Evolutionary conservation across 2,888 invertebrate species (phyloP).

Genomic region (Parasteatoda lunata): DNA sequence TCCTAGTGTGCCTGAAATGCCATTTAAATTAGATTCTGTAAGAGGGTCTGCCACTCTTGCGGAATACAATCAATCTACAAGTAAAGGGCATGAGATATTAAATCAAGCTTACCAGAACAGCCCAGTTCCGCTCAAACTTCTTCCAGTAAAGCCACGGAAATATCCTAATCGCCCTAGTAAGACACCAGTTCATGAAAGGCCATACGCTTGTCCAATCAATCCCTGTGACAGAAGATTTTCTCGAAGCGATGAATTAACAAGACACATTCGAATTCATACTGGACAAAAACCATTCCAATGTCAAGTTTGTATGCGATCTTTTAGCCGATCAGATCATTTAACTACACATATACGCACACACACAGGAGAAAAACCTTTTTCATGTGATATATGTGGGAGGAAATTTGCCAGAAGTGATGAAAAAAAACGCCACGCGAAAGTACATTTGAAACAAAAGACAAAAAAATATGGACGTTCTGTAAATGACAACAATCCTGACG

Average conservation of each 20-base stretch:
- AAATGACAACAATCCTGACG: not conserved
- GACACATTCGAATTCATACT: conserved; percentile 99
- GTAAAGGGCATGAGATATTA: conserved; percentile 88
- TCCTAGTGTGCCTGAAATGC: no score
- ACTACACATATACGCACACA: conserved; percentile 97
- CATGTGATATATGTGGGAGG: conserved; percentile 97
- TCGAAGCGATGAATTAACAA: conserved; percentile 96
- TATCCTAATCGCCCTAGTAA: conserved; percentile 98
- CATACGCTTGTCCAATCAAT: conserved; percentile 98
- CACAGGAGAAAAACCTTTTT: conserved; percentile 97
- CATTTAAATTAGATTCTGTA: no score
- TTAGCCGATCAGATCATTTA: conserved; percentile 96
- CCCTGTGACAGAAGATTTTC: conserved; percentile 98
- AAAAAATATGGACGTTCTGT: conserved; percentile 54
- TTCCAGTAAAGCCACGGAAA: conserved; percentile 95
- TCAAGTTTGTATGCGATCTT: conserved; percentile 97
- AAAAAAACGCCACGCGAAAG: conserved; percentile 99
- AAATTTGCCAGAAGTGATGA: conserved; percentile 99
- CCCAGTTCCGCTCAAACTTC: conserved; percentile 87
- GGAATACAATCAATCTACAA: conserved; percentile 64
- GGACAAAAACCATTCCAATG: conserved; percentile 99
- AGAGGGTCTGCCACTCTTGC: conserved; percentile 40
- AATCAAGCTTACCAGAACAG: conserved; percentile 84
- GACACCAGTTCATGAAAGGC: conserved; percentile 98
- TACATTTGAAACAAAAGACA: conserved; percentile 94